Base-by-base conservation (phyloP, 1,140 invertebrate genomes). In the Hyphantria cunea region DNA sequence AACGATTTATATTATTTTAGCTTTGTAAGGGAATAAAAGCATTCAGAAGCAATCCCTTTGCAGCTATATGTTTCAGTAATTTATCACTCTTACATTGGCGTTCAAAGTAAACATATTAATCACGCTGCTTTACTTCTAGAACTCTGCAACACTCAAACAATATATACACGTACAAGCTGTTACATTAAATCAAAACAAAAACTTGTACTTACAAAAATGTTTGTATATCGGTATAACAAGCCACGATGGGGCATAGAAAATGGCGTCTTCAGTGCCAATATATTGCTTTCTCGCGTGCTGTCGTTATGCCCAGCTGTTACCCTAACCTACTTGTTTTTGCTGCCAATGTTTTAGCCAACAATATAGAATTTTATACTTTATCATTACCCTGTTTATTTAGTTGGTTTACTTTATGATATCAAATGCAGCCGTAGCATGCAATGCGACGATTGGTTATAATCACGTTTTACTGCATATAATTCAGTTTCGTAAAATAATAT, bases 241-340 rank as follows among this genome's bases (percentile, higher is more conserved):
- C 45, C 58, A 62, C 53, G 41, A 53, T 37, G 48, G 52, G 60
- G 51, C 68, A 66, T 70, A 62, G 70, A 69, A 74, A 76, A 84
- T 74, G 75, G 75, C 78, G 76, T 84, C 83, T 88, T 84, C 77
- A 64, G 56, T 78, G 71, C 73, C 83, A 78, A 86, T 85, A 85
- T 88, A 88, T 88, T 84, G 85, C 82, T 80, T 85, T 78, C 74
- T 88, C 76, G 80, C 85, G 83, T 86, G 84, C 81, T 70, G 79
- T 88, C 85, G 84, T 88, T 88, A 86, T 66, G 50, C 51, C 63
- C 85, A 88, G 80, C 78, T 88, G 85, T 78, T 78, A 64, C 80
- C 72, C 48, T 64, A 67, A 72, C 82, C 79, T 74, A 81, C 80
- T 84, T 78, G 80, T 84, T 85, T 85, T 84, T 82, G 78, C 72